Evolutionary conservation across 2,113 vertebrate species (phyloP), one percentile per base, ranked within the genome.

Genomic region (Plecotus auritus): DNA sequence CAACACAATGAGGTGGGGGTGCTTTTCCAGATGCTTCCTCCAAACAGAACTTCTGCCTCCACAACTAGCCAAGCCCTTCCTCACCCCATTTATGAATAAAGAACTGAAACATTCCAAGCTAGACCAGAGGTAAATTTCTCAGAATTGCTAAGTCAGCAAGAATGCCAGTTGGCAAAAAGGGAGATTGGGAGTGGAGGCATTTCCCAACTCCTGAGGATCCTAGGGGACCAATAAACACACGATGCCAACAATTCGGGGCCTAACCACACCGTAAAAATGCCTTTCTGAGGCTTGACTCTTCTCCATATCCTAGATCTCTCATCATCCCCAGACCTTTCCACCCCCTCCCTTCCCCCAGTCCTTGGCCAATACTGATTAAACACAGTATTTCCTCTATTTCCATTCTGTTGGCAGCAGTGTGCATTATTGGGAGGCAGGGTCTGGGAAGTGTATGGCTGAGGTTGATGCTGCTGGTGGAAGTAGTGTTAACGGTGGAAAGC

Each of bases 141-240:
- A 87, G 61, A 95, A 93, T 9, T 82, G 81, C 61, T 78, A 77
- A 88, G 69, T 96, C 94, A 94, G 83, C 84, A 88, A 96, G 89
- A 96, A 94, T 49, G 61, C 77, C 88, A 92, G 22, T 49, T 97
- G 92, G 85, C 92, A 86, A 67, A 82, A 61, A 78, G 42, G 16
- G 3, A 88, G 47, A 28, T 2, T 40, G 54, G 77, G 82, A 54
- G 87, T 76, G 72, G 90, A 92, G 30, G 51, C 5, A n/a, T 20
- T 61, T 95, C 45, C 69, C 37, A 30, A 85, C 20, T 76, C 66
- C n/a, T 59, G 11, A 40, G 77, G 72, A 35, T 37, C 90, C 85
- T 17, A 12, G 7, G 84, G 28, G 82, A 18, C 28, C 69, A 86
- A 49, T 86, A 66, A 97, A 80, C 12, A 90, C 0, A 2, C 0